A percentile compares a stretch with the other conserved stretches of the same genome.
These are phyloP conservation scores for Passer domesticus DNA, from an alignment of 2,113 vertebrate species.

Conservation along the genomic window DNA sequence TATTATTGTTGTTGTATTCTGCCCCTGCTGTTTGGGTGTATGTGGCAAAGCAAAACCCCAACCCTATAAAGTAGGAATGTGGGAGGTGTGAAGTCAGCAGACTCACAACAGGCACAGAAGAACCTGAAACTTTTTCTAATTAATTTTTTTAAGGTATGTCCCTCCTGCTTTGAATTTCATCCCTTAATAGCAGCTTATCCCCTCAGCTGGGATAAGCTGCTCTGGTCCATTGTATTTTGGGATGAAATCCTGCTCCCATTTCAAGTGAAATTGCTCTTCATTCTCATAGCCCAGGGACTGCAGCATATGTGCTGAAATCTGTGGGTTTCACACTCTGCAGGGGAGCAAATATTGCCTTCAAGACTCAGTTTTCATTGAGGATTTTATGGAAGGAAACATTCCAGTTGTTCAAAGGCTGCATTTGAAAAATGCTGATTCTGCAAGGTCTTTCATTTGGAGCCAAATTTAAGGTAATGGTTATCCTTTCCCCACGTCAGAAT, in stretches of 20 bases:
- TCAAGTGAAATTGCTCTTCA: not conserved
- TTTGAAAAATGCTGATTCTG: not conserved
- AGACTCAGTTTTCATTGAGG: slow-evolving; percentile 15
- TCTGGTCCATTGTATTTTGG: not conserved
- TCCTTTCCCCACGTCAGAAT: not conserved
- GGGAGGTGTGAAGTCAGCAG: not conserved
- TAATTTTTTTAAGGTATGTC: not conserved
- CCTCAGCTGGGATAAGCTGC: not conserved
- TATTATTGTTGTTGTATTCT: not conserved
- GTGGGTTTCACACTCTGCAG: slow-evolving; percentile 46
- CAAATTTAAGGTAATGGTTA: not conserved
- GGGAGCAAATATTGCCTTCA: not conserved
- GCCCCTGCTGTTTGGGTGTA: not conserved
- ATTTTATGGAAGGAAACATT: slow-evolving; percentile 34
- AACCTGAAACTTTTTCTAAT: not conserved
- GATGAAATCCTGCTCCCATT: not conserved
- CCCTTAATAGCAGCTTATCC: not conserved
- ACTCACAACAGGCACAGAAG: not conserved
- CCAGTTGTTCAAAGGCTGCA: not conserved
- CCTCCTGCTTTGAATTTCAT: not conserved
- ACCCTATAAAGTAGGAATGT: not conserved
- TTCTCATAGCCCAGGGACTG: not conserved
- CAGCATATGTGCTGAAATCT: slow-evolving; percentile 50
- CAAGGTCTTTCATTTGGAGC: not conserved
- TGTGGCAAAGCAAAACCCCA: accelerated